phyloP scores from a whole-genome alignment of 2,113 vertebrate genomes.

The Crotalus viridis region DNA sequence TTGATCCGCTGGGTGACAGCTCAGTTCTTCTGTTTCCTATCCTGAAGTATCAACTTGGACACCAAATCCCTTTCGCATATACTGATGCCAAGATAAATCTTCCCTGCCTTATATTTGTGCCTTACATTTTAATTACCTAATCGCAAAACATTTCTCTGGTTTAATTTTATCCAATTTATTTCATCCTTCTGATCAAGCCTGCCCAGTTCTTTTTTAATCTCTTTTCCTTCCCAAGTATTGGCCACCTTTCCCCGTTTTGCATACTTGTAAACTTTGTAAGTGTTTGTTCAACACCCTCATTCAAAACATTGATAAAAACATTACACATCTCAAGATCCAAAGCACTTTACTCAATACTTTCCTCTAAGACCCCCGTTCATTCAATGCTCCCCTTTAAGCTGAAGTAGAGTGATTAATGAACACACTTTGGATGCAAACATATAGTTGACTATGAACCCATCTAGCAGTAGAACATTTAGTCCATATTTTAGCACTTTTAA shows the following conservation, averaged over 20 bases:
- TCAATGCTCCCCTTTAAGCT: background rate
- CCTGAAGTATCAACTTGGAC: background rate
- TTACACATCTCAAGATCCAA: background rate
- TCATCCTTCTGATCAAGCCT: background rate
- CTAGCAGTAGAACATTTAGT: background rate
- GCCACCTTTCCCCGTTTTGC: background rate
- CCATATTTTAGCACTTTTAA: background rate
- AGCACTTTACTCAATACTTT: background rate
- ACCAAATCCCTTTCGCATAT: background rate
- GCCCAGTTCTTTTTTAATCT: background rate
- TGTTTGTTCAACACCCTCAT: background rate
- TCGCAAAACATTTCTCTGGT: background rate
- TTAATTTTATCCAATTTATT: background rate
- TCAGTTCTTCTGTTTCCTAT: background rate
- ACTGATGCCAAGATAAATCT: background rate
- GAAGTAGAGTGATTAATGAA: background rate
- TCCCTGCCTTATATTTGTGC: background rate
- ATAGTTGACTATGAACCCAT: background rate
- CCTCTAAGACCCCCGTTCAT: background rate
- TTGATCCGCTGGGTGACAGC: background rate
- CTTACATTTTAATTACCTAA: background rate
- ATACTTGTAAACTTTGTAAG: background rate
- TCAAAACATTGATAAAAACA: background rate
- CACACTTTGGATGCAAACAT: background rate
- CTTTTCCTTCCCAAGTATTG: background rate